Conservation (phyloP, 2,113 vertebrate genomes). For the Alosa alosa region DNA sequence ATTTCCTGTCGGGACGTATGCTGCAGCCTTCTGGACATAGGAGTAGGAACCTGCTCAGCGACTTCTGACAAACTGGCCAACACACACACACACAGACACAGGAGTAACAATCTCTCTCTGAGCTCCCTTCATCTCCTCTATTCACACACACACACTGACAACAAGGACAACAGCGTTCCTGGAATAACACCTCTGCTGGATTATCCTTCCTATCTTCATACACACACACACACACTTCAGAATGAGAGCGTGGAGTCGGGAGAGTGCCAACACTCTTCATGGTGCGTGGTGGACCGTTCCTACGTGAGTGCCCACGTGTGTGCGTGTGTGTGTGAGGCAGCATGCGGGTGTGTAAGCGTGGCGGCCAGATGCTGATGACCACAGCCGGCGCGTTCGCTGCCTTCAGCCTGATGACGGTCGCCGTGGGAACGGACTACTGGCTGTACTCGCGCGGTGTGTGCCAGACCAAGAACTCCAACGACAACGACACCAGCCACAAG, state of each 20-base stretch:
- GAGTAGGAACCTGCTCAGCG: no score
- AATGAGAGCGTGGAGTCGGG: not conserved
- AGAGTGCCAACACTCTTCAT: no score
- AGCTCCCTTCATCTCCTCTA: no score
- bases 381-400: slow-evolving; percentile 94
- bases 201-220: not conserved
- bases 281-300: not conserved
- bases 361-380: slow-evolving; percentile 91
- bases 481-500: slow-evolving; percentile 92
- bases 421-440: slow-evolving; percentile 98
- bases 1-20: no score
- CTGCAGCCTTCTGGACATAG: no score
- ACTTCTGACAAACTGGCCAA: no score
- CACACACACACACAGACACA: no score
- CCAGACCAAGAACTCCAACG: slow-evolving; percentile 82
- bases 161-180: not conserved
- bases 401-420: slow-evolving; percentile 98
- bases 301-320: not conserved
- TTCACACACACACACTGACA: no score
- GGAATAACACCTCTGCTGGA: not conserved
- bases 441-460: slow-evolving; percentile 92
- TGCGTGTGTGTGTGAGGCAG: slow-evolving; percentile 58
- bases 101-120: no score
- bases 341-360: slow-evolving; percentile 91
- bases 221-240: not conserved